Evolutionary conservation across 2,888 invertebrate species (phyloP), one percentile per base, ranked within the genome.

Genomic region (Syrista parreyssii): DNA sequence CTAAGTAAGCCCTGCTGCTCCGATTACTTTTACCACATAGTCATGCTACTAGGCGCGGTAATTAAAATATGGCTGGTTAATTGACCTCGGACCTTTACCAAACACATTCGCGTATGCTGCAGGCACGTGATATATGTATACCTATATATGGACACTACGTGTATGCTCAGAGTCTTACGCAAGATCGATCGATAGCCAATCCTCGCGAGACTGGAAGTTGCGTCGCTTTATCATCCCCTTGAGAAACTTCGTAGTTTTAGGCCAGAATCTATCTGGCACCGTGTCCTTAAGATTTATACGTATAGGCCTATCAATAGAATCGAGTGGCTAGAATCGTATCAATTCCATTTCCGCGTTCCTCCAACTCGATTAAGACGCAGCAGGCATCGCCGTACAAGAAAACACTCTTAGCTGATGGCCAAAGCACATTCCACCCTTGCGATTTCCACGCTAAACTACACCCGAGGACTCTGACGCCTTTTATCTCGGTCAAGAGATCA

Each of bases 1-100:
- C 82, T 84, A 82, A 84, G 84, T 81, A 82, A 72, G 75, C 72
- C 31, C 36, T 33, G 15, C n/a, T 23, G 34, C 34, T 75, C 75
- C 68, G 75, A 75, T 75, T 75, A 78, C 74, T 74, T 71, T 75
- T 71, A 69, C 75, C 71, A 36, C 78, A 32, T 75, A 72, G 75
- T 75, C 75, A 75, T 75, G 35, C 32, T 68, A 32, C 34, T 71
- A 75, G 75, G 69, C 32, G 75, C 78, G 75, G 78, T 75, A 78
- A 75, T 78, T 78, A 78, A 78, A 75, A 75, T 75, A 75, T 68
- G 30, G 33, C 74, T 33, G 30, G 34, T 74, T 55, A 55, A 55
- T 55, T 55, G 55, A 55, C 55, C 55, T 55, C 55, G 55, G 55
- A 55, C 55, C 55, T 55, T 55, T 55, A 55, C 55, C 55, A 55